Percentiles rank a stretch among this genome's conserved stretches.
Conservation (phyloP, 2,113 vertebrate genomes). For the Marmota monax region DNA sequence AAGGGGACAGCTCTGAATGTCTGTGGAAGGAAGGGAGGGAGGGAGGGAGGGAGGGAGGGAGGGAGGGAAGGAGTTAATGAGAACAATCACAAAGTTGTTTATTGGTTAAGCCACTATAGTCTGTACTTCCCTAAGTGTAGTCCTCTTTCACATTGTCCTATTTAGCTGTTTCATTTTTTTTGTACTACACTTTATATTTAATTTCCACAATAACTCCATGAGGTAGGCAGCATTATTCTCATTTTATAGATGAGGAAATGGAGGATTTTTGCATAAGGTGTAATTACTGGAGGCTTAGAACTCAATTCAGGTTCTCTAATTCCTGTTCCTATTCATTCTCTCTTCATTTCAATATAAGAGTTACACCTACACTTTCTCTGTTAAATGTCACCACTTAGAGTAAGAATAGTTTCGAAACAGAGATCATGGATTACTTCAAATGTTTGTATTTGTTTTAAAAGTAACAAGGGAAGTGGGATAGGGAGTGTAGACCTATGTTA, state of each 20-base stretch:
- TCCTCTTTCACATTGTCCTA: neutral
- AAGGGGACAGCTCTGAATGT: no score
- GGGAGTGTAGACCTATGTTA: neutral
- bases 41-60: no score
- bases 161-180: slow-evolving; percentile 4
- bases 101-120: neutral
- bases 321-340: slow-evolving; percentile 12
- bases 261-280: neutral
- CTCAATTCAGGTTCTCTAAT: neutral
- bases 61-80: neutral
- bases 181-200: slow-evolving; percentile 1
- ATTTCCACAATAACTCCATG: neutral
- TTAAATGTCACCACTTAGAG: slow-evolving; percentile 19
- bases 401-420: slow-evolving; percentile 41
- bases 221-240: neutral
- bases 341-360: neutral
- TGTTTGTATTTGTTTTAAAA: neutral
- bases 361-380: neutral
- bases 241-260: slow-evolving; percentile 26
- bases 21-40: no score
- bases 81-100: slow-evolving; percentile 36
- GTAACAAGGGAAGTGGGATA: neutral
- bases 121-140: neutral
- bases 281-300: slow-evolving; percentile 13
- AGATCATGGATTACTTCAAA: slow-evolving; percentile 12